Evolutionary conservation across 2,113 vertebrate species (phyloP).

Genomic region (Blennius ocellaris): DNA sequence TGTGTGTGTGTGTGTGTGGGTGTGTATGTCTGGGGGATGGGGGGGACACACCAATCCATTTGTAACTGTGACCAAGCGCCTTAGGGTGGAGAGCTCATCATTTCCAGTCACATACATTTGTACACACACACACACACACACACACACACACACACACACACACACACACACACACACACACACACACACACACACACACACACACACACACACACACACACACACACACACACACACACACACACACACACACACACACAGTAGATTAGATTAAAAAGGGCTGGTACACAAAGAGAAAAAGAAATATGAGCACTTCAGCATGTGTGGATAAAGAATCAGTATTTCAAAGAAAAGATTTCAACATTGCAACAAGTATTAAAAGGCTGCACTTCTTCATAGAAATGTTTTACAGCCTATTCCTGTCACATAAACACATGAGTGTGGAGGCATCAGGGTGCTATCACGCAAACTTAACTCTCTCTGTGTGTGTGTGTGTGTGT

Average conservation of each 20-base stretch:
- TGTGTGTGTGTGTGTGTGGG: too few species aligned
- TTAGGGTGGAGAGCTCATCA: conserved; percentile 26
- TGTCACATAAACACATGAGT: too few species aligned
- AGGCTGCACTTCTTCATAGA: too few species aligned
- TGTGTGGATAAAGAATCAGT: neutral
- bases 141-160: neutral
- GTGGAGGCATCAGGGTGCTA: too few species aligned
- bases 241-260: too few species aligned
- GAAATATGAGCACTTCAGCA: neutral
- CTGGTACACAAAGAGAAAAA: neutral
- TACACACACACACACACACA: conserved; percentile 5
- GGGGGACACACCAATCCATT: conserved; percentile 42
- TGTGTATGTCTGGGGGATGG: neutral
- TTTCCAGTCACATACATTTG: conserved; percentile 11
- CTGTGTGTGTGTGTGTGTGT: conserved; percentile 16
- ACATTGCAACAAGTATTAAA: too few species aligned
- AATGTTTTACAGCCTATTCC: too few species aligned
- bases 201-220: neutral
- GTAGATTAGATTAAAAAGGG: conserved; percentile 14
- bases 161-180: too few species aligned
- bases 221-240: too few species aligned
- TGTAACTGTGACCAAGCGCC: conserved; percentile 50
- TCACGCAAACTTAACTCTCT: neutral
- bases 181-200: too few species aligned
- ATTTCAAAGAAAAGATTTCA: too few species aligned